Evolutionary conservation across 2,888 invertebrate genomes (phyloP).

Genomic region (Pammene fasciana): DNA sequence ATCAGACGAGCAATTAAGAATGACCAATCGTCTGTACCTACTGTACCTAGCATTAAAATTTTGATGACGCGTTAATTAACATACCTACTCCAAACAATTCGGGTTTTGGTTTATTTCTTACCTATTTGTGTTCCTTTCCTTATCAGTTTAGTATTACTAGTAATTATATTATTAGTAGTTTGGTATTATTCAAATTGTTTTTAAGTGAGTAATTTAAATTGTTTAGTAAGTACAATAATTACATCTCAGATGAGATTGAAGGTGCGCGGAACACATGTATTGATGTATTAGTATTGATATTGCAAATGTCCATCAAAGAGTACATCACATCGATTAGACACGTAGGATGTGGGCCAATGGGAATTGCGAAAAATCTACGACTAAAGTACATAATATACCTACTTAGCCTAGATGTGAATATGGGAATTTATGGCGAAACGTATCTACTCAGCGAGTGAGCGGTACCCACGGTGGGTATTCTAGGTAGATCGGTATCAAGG

Average conservation of each 20-base stretch:
- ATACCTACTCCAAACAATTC: too few species aligned
- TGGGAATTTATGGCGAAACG: slow-evolving; percentile 35
- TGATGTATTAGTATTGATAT: not conserved
- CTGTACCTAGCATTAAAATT: not conserved
- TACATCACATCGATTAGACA: slow-evolving; percentile 34
- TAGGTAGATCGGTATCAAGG: slow-evolving; percentile 7
- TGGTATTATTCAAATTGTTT: too few species aligned
- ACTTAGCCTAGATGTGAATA: slow-evolving; percentile 30
- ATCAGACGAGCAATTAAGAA: not conserved
- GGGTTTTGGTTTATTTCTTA: not conserved
- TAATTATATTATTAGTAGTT: too few species aligned
- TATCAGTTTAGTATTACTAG: too few species aligned
- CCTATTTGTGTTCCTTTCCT: not conserved
- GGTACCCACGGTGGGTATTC: slow-evolving; percentile 12
- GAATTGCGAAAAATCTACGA: slow-evolving; percentile 29
- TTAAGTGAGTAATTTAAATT: too few species aligned
- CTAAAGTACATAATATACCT: slow-evolving; percentile 7
- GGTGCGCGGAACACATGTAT: slow-evolving; percentile 5
- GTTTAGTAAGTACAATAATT: not conserved
- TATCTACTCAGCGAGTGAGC: not conserved
- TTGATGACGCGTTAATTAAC: too few species aligned
- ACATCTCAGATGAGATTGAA: not conserved
- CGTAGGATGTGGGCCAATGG: slow-evolving; percentile 24
- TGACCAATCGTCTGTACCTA: not conserved
- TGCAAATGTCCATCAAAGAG: slow-evolving; percentile 12